Evolutionary conservation across 2,888 invertebrate genomes (phyloP).

Genomic region (Marasmarcha lunaedactyla): DNA sequence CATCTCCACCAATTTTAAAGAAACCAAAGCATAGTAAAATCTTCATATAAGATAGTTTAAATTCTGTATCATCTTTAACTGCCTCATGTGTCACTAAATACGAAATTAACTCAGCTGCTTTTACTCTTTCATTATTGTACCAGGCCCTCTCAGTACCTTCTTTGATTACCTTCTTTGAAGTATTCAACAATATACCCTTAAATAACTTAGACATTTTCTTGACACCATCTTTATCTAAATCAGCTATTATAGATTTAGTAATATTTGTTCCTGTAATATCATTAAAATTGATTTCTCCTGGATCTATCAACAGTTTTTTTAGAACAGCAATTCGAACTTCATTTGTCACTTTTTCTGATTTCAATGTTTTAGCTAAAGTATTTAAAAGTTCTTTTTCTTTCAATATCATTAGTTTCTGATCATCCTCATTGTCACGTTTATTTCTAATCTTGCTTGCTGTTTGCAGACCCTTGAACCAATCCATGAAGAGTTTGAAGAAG

Average conservation of each 20-base stretch:
- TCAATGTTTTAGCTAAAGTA: constrained; percentile 58
- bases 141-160: constrained; percentile 67
- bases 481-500: constrained; percentile 74
- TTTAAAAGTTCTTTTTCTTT: constrained; percentile 69
- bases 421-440: constrained; percentile 53
- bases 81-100: constrained; percentile 66
- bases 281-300: constrained; percentile 80
- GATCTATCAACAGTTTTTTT: constrained; percentile 74
- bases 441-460: constrained; percentile 70
- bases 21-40: constrained; percentile 75
- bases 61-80: constrained; percentile 68
- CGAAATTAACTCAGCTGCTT: constrained; percentile 68
- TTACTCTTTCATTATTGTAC: constrained; percentile 77
- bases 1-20: constrained; percentile 68
- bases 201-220: constrained; percentile 74
- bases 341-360: constrained; percentile 52
- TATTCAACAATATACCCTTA: constrained; percentile 71
- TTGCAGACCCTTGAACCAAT: constrained; percentile 71
- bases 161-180: constrained; percentile 59
- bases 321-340: constrained; percentile 70
- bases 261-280: constrained; percentile 77
- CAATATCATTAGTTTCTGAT: constrained; percentile 61
- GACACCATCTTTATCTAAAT: constrained; percentile 71
- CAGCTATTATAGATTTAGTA: constrained; percentile 73
- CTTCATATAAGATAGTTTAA: constrained; percentile 75